A percentile compares a stretch with the other conserved stretches of the same genome.
phyloP scores from a whole-genome alignment of 2,797 vertebrate species.

The Enteromius anoplus region DNA sequence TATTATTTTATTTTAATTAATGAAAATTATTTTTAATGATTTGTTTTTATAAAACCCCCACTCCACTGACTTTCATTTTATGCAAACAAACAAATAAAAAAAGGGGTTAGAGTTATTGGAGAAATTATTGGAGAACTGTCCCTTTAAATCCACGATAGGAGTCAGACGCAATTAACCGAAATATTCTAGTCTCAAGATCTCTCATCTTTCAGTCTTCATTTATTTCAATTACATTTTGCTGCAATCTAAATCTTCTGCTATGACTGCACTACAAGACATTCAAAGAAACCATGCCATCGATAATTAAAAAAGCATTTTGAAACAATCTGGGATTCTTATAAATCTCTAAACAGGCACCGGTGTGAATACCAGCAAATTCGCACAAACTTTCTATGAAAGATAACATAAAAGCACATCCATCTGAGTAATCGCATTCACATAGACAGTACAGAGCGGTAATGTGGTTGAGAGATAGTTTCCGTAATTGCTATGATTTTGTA shows the following conservation, averaged over 20 bases:
- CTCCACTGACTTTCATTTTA: too few relatives aligned
- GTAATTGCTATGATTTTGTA: slow-evolving; percentile 56
- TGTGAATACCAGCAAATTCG: background rate
- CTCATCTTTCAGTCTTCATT: slow-evolving; percentile 39
- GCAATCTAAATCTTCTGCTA: background rate
- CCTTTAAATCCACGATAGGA: slow-evolving; percentile 60
- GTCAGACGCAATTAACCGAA: slow-evolving; percentile 32
- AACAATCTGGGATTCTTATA: background rate
- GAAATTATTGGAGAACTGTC: background rate
- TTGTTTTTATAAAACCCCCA: too few relatives aligned
- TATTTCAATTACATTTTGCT: background rate
- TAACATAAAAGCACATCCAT: slow-evolving; percentile 7
- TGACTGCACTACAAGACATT: background rate
- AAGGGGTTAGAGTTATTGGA: background rate
- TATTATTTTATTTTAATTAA: too few relatives aligned
- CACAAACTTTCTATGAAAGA: slow-evolving; percentile 7
- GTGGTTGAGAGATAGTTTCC: slow-evolving; percentile 47
- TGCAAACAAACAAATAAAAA: too few relatives aligned
- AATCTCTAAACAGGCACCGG: background rate
- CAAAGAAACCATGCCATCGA: background rate
- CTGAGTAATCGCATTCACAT: background rate
- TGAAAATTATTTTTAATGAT: background rate
- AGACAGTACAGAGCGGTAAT: slow-evolving; percentile 9
- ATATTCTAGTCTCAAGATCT: slow-evolving; percentile 48
- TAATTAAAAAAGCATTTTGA: background rate